A percentile compares a stretch with the other conserved stretches of the same genome.
phyloP scores from a whole-genome alignment of 35 echinoderm and acorn worm genomes.

The Chiridota heheva region DNA sequence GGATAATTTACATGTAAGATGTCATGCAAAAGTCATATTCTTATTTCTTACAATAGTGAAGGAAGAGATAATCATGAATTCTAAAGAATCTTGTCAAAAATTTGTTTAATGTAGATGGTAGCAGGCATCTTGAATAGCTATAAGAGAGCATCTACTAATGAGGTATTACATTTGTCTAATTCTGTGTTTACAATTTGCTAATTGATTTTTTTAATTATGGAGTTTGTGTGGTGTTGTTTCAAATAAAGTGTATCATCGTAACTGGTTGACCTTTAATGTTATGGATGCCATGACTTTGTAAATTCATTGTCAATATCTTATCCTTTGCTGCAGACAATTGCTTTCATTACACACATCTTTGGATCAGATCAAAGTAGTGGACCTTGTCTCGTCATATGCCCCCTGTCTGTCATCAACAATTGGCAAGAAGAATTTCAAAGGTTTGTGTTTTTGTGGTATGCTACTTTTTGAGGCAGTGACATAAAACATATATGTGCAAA shows the following conservation, averaged over 20 bases:
- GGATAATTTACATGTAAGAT: neutral
- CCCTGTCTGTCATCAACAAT: conserved; percentile 93
- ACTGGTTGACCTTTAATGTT: too few species aligned
- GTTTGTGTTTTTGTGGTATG: conserved; percentile 40
- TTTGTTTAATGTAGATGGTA: too few species aligned
- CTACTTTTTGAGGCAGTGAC: neutral
- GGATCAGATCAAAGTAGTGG: conserved; percentile 54
- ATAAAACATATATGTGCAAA: neutral
- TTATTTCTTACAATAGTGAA: too few species aligned
- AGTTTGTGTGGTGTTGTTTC: too few species aligned
- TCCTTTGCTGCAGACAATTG: conserved; percentile 62
- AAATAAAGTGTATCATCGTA: too few species aligned
- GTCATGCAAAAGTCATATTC: neutral
- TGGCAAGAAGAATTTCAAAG: conserved; percentile 95
- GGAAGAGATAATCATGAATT: too few species aligned
- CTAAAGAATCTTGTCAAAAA: too few species aligned
- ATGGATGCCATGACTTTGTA: neutral
- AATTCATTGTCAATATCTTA: conserved; percentile 6
- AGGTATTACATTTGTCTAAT: too few species aligned
- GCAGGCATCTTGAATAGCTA: too few species aligned
- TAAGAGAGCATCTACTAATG: too few species aligned
- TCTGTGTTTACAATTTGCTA: too few species aligned
- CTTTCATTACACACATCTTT: conserved; percentile 69
- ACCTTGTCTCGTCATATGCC: conserved; percentile 68
- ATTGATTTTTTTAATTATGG: too few species aligned